Percentiles rank a stretch among this genome's conserved stretches.
Conservation (phyloP, 2,797 vertebrate species). For the Lacerta agilis region DNA sequence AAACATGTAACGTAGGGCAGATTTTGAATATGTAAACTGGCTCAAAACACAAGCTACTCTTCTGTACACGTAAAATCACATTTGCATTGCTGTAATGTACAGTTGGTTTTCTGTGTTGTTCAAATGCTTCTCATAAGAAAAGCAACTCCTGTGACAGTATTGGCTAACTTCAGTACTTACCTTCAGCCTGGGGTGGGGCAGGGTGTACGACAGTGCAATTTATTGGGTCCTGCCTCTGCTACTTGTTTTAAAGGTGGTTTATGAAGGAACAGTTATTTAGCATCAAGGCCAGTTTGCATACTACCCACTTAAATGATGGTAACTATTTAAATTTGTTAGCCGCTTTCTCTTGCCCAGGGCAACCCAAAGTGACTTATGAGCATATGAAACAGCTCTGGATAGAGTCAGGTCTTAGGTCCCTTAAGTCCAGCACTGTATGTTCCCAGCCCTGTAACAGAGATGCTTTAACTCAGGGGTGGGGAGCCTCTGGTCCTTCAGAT, state of each 20-base stretch:
- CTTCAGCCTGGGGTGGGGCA: constrained; percentile 53
- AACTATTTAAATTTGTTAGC: too few species aligned
- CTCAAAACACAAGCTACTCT: background rate
- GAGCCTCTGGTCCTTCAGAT: too few species aligned
- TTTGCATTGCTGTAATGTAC: constrained; percentile 67
- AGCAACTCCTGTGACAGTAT: constrained; percentile 63
- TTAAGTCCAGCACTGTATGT: too few species aligned
- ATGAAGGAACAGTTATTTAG: background rate
- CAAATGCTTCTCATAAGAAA: constrained; percentile 69
- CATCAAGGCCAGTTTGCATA: background rate
- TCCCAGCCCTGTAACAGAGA: too few species aligned
- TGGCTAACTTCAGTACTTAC: constrained; percentile 69
- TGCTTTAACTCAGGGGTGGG: too few species aligned
- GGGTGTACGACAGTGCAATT: constrained; percentile 35
- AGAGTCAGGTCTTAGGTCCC: too few species aligned
- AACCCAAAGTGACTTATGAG: too few species aligned
- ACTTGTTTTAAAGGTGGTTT: background rate
- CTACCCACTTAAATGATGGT: background rate
- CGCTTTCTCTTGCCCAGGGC: too few species aligned
- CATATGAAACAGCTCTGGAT: too few species aligned
- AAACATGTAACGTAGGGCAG: background rate
- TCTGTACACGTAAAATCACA: constrained; percentile 53
- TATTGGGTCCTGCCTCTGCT: constrained; percentile 21
- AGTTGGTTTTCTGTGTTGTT: constrained; percentile 70
- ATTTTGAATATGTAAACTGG: background rate